Evolutionary conservation across 2,888 invertebrate genomes (phyloP).

Genomic region (Morinoia aosen): DNA sequence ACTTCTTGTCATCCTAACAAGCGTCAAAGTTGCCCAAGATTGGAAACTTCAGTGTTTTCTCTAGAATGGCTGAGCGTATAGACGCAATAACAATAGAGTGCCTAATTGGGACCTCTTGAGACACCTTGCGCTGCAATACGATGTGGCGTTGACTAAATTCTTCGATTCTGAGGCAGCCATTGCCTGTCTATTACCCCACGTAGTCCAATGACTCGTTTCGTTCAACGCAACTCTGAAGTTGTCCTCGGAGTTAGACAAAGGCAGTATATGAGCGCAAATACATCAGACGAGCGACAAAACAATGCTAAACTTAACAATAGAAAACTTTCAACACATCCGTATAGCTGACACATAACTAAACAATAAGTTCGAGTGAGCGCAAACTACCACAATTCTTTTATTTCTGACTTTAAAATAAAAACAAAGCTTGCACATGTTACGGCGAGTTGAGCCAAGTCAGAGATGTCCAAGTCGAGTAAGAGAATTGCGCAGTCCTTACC

Average conservation of each 20-base stretch:
- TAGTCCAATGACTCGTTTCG: constrained; percentile 12
- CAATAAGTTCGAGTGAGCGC: background rate
- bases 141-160: background rate
- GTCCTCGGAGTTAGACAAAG: background rate
- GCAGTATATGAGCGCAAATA: background rate
- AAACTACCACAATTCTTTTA: background rate
- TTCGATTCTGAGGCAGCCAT: background rate
- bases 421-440: background rate
- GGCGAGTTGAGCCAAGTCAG: constrained; percentile 13
- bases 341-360: background rate
- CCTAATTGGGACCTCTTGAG: background rate
- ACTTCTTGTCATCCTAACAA: background rate
- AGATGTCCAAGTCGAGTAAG: background rate
- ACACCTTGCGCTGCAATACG: background rate
- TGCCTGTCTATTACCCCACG: background rate
- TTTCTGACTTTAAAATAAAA: background rate
- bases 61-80: background rate
- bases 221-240: background rate
- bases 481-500: constrained; percentile 7
- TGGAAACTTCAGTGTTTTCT: background rate
- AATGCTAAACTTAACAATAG: background rate
- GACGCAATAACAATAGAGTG: background rate
- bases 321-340: background rate
- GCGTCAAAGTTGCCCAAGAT: background rate
- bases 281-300: background rate